A percentile compares a stretch with the other conserved stretches of the same genome.
phyloP scores from a whole-genome alignment of 2,797 vertebrate genomes.

The Enteromius anoplus region DNA sequence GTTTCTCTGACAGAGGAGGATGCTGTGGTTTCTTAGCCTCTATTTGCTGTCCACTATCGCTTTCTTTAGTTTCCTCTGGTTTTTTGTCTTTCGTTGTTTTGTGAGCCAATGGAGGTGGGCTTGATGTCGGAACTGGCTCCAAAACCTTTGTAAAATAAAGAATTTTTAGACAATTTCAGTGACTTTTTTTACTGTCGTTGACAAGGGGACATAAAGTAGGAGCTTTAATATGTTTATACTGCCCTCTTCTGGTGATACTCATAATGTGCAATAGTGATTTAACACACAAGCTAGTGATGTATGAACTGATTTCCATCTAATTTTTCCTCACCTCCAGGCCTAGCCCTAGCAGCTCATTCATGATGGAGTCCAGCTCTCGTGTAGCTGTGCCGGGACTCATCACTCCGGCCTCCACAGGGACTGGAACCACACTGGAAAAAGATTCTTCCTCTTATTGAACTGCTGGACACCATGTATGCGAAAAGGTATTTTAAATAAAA shows the following conservation, averaged over 20 bases:
- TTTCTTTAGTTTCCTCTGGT: slow-evolving; percentile 17
- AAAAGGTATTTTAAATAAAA: background rate
- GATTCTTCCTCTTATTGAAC: slow-evolving; percentile 8
- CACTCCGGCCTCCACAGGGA: slow-evolving; percentile 60
- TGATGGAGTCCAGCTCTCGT: slow-evolving; percentile 74
- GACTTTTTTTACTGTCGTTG: background rate
- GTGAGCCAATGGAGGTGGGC: slow-evolving; percentile 14
- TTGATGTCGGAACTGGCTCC: slow-evolving; percentile 26
- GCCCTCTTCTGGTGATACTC: slow-evolving; percentile 71
- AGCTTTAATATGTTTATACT: slow-evolving; percentile 53
- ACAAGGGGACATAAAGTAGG: background rate
- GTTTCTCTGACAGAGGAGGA: slow-evolving; percentile 40
- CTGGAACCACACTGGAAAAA: slow-evolving; percentile 67
- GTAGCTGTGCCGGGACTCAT: slow-evolving; percentile 66
- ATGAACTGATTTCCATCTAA: background rate
- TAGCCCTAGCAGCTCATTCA: slow-evolving; percentile 73
- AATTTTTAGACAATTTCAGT: background rate
- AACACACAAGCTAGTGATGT: background rate
- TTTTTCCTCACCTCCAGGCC: slow-evolving; percentile 66
- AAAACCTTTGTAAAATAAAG: slow-evolving; percentile 30
- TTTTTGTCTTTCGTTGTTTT: slow-evolving; percentile 34
- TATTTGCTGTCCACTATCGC: background rate
- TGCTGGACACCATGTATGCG: background rate
- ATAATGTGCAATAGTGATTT: slow-evolving; percentile 14
- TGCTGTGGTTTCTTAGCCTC: slow-evolving; percentile 1